phyloP scores from a whole-genome alignment of 2,113 vertebrate genomes.

The Archilochus colubris region DNA sequence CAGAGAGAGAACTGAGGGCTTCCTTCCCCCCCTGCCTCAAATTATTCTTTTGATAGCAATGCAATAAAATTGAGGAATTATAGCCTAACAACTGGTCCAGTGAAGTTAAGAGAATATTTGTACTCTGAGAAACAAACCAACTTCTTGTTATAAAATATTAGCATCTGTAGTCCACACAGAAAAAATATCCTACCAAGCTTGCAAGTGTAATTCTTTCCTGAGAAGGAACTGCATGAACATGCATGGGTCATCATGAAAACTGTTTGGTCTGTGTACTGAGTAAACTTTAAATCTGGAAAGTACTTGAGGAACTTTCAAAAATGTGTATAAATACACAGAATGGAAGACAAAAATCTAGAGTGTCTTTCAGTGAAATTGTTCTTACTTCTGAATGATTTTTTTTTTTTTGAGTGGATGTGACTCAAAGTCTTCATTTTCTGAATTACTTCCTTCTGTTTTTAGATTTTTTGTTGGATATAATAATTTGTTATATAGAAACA shows the following conservation, averaged over 20 bases:
- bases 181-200: neutral
- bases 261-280: neutral
- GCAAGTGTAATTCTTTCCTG: neutral
- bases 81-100: neutral
- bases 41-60: neutral
- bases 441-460: neutral
- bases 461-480: neutral
- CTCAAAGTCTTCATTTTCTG: neutral
- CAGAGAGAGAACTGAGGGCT: neutral
- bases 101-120: neutral
- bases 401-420: neutral
- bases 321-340: neutral
- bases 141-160: neutral
- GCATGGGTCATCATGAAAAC: neutral
- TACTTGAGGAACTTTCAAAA: neutral
- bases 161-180: neutral
- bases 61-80: neutral
- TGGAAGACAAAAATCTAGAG: neutral
- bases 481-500: neutral
- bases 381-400: neutral
- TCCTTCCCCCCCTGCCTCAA: neutral
- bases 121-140: neutral
- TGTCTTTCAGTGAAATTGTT: neutral
- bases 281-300: neutral
- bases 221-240: neutral